Base-by-base conservation (phyloP, 1,140 invertebrate genomes). In the Dendrolimus kikuchii region DNA sequence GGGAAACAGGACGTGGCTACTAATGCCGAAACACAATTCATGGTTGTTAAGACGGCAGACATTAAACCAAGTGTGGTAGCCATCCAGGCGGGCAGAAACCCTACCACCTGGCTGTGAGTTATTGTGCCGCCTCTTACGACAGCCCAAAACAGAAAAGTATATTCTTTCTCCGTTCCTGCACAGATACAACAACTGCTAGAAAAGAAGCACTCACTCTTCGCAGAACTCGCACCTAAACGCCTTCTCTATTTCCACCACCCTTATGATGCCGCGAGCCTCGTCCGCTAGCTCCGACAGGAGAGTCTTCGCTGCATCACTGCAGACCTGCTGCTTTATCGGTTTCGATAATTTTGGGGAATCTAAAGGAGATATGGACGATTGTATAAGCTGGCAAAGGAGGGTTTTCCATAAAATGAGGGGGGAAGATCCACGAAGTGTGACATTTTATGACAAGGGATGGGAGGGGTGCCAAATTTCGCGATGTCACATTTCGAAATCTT, bases 211-310 rank as follows among this genome's bases (percentile, higher is more conserved):
- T 78, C 52, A 84, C 81, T 79, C 86, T 56, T 89, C 88, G 49
- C 88, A 89, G 45, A 78, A 89, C 60, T 89, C 88, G 64, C 88
- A 89, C 10, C 86, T 63, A 55, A 86, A 87, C 0, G 86, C 87
- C 62, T 86, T 87, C 49, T 86, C 81, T 5, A 88, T 76, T 42
- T 72, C 70, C 3, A 87, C 74, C 0, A 82, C 74, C 0, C 77
- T 59, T 7, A 84, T 71, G 8, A 78, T 67, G 5, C 60, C 48
- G 8, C 66, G 59, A 0, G 74, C 72, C 4, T 65, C 53, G 5
- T 77, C 75, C 0, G 68, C 59, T 5, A 88, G 38, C 5, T 60
- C 48, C 0, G 64, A 55, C 6, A 85, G 53, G 2, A 85, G 44
- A 2, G 71, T 62, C 5, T 57, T 64, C 4, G 74, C 74, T 5